Evolutionary conservation across 1,140 invertebrate genomes (phyloP), one percentile per base, ranked within the genome.

Genomic region (Meloidogyne hapla): DNA sequence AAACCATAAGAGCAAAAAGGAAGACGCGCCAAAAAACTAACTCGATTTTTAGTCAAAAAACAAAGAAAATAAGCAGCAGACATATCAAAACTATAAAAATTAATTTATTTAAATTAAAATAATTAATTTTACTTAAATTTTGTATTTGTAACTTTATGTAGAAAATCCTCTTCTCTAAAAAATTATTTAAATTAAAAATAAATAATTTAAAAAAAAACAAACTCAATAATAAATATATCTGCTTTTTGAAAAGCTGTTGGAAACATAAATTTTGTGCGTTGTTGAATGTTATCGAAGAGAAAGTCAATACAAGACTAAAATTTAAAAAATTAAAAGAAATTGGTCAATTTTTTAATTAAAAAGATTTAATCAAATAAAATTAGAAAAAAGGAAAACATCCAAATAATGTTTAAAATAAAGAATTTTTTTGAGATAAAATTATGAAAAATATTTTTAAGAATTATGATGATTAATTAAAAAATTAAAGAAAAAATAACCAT

Each of bases 1-100:
- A 70, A 28, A 18, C 69, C 69, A 2, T 70, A 70, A n/a, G 69
- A 70, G 28, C 69, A 70, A 48, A 70, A 70, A 1, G 69, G 69
- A 45, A 70, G 69, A 2, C 18, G 18, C n/a, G 15, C n/a, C 69
- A 70, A 23, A 25, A 70, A 45, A 70, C 15, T 42, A 26, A 70
- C 15, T 6, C n/a, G 15, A 70, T 70, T 70, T 70, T 70, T 70
- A 6, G 69, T 70, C 5, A 70, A 28, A 61, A 70, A 70, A 70
- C 69, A 70, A 28, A 70, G 40, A 45, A 70, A 70, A 45, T 42
- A 42, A 10, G 69, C 15, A 9, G 28, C 40, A 61, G 69, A 70
- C 18, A 70, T 45, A 28, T 70, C 69, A 45, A 70, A 70, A 61
- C 69, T 70, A n/a, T 56, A n/a, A 26, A 48, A 38, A 38, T 9